Base-by-base conservation (phyloP, 2,797 vertebrate species). In the Tiaroga cobitis region DNA sequence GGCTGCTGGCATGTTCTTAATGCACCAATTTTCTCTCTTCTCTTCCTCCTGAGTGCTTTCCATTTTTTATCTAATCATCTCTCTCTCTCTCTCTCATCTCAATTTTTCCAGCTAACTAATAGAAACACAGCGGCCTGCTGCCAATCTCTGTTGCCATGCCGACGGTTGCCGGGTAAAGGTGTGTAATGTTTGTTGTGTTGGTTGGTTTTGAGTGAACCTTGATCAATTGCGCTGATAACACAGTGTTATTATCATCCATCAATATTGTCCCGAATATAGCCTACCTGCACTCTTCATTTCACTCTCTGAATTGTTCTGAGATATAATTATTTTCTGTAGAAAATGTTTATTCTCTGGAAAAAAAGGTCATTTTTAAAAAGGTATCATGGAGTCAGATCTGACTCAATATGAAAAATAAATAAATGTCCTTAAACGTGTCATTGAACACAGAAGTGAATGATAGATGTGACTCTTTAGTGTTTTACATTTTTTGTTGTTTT, bases 21-120 rank as follows among this genome's bases (percentile, higher is more conserved):
- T 88, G 83, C 87, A 81, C 78, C 88, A 88, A 87, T 88, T 78
- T 82, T 72, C 90, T 77, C 76, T 83, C 69, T 89, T 88, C 82
- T 89, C 86, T 90, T 85, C 78, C 80, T 87, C 69, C 80, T 90
- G 93, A 93, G 91, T 92, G 89, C 90, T 92, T 91, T 90, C 93
- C 91, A 89, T 92, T 92, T 89, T 84, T 85, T 93, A 89, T 92
- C 92, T 93, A 94, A 94, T 94, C 94, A 94, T 88, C 90, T 92
- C 87, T 91, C 91, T 91, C 74, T 85, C n/a, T n/a, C 85, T 72
- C 76, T 80, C 78, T 83, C 91, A 94, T 93, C 92, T 91, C 93
- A 95, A 93, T 95, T 94, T 95, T 93, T 92, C 90, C 90, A 80
- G 90, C 88, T 88, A 91, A 92, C 90, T 86, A 89, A 91, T 89